A percentile compares a stretch with the other conserved stretches of the same genome.
These are phyloP conservation scores for Merodon equestris DNA, from an alignment of 2,888 invertebrate genomes.

Conservation along the genomic window DNA sequence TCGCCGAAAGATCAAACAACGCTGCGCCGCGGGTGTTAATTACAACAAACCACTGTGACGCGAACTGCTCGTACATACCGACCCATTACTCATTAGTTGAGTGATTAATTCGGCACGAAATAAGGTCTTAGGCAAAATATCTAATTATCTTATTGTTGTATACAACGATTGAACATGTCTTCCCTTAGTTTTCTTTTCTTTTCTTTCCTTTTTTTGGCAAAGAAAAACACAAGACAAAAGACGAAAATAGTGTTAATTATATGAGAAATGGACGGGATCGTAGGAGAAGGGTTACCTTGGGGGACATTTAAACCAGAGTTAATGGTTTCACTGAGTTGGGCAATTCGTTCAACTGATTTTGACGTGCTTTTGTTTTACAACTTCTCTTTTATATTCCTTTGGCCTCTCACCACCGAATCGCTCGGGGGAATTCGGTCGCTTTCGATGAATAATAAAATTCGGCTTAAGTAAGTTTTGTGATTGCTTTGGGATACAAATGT, in stretches of 20 bases:
- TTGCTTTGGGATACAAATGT: too few species aligned
- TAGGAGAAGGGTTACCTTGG: conserved; percentile 38
- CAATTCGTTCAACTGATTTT: conserved; percentile 27
- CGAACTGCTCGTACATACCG: neutral
- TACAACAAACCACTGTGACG: conserved; percentile 31
- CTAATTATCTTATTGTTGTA: conserved; percentile 52
- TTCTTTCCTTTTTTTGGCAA: too few species aligned
- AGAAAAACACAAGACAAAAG: conserved; percentile 14
- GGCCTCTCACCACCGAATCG: too few species aligned
- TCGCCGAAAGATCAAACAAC: neutral
- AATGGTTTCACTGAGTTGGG: conserved; percentile 34
- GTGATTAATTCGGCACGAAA: conserved; percentile 54
- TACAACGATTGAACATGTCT: conserved; percentile 10
- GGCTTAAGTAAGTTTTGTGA: too few species aligned
- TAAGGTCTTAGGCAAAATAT: conserved; percentile 45
- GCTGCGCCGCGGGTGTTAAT: conserved; percentile 25
- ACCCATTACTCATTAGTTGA: conserved; percentile 50
- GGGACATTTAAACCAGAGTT: conserved; percentile 32
- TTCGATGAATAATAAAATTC: neutral
- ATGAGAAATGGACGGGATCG: neutral
- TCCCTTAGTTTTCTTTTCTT: conserved; percentile 1
- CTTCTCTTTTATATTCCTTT: too few species aligned
- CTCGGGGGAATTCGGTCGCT: neutral
- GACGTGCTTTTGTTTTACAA: conserved; percentile 1
- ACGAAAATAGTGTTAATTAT: conserved; percentile 1